Conservation (phyloP, 1,140 invertebrate species). For the Papilio xuthus region DNA sequence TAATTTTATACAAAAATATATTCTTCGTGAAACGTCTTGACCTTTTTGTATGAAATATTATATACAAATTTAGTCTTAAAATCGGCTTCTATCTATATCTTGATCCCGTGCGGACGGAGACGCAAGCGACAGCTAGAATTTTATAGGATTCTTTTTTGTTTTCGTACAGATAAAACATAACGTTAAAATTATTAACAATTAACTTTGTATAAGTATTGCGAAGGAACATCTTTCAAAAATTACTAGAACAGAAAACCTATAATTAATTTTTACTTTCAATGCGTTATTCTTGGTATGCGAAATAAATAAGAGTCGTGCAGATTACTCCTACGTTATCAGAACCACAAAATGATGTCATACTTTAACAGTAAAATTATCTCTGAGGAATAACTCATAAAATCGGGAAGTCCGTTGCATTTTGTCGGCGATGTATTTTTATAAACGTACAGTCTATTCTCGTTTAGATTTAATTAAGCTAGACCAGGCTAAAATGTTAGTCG, state of each 20-base stretch:
- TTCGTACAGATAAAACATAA: too few relatives aligned
- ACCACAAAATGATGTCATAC: not conserved
- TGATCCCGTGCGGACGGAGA: too few relatives aligned
- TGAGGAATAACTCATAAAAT: not conserved
- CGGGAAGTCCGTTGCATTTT: slow-evolving; percentile 11
- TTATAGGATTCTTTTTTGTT: too few relatives aligned
- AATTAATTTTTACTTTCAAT: too few relatives aligned
- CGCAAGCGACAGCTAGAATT: too few relatives aligned
- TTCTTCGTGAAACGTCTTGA: too few relatives aligned
- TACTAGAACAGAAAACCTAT: not conserved
- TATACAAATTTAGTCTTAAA: too few relatives aligned
- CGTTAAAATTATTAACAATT: too few relatives aligned
- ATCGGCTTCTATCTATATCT: too few relatives aligned
- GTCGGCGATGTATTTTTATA: not conserved
- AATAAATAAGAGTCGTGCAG: not conserved
- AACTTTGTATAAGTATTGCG: not conserved
- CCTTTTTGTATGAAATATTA: too few relatives aligned
- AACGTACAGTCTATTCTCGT: not conserved
- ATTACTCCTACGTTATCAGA: not conserved
- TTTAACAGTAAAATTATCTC: slow-evolving; percentile 10
- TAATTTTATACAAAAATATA: too few relatives aligned
- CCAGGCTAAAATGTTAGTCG: not conserved
- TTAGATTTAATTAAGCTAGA: not conserved
- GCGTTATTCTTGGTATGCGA: not conserved
- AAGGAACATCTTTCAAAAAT: too few relatives aligned